These are phyloP conservation scores for Chondrilla cf. caribensis DNA, from an alignment of 37 sponge, comb jelly and placozoan species.

Conservation along the genomic window DNA sequence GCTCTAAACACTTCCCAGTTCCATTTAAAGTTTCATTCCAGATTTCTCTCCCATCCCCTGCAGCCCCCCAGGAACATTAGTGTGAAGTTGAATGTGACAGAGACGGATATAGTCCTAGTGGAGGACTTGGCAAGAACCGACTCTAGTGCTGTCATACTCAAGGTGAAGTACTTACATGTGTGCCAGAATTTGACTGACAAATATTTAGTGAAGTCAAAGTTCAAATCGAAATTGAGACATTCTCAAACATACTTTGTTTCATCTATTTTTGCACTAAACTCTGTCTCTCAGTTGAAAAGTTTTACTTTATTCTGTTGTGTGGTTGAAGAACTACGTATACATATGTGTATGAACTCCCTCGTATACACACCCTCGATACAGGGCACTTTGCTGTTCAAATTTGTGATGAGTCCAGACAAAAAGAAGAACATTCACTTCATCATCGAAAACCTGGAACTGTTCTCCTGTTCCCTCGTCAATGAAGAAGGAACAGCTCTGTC, in stretches of 20 bases:
- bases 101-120: conserved; percentile 91
- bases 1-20: too few species aligned
- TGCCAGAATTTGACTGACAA: too few species aligned
- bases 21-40: too few species aligned
- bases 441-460: conserved; percentile 79
- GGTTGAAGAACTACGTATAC: too few species aligned
- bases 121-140: conserved; percentile 61
- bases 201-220: too few species aligned
- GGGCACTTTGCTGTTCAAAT: conserved; percentile 59
- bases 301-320: too few species aligned
- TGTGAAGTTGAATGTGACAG: conserved; percentile 80
- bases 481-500: conserved; percentile 96
- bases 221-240: too few species aligned
- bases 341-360: too few species aligned
- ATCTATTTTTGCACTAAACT: background rate
- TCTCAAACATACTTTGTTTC: background rate
- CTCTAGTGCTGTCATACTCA: conserved; percentile 84
- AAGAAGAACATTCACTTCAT: conserved; percentile 41
- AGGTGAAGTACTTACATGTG: conserved; percentile 42
- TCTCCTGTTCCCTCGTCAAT: conserved; percentile 85
- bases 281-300: background rate
- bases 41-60: background rate
- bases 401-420: conserved; percentile 2
- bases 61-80: conserved; percentile 43
- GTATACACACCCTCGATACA: background rate